A percentile compares a stretch with the other conserved stretches of the same genome.
Conservation (phyloP, 1,140 invertebrate genomes). For the Euschistus heros region DNA sequence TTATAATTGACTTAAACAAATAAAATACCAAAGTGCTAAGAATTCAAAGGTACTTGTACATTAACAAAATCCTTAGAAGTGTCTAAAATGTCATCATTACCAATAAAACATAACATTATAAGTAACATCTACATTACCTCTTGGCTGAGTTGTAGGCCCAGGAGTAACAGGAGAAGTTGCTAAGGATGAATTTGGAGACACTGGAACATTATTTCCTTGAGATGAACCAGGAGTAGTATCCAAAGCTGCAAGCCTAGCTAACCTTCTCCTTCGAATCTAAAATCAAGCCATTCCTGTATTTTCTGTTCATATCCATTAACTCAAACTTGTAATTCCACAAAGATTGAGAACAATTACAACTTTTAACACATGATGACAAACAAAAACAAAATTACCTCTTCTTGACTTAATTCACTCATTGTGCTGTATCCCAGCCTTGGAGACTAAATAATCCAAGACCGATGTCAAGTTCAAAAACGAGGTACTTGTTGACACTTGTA, state of each 20-base stretch:
- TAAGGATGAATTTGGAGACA: constrained; percentile 32
- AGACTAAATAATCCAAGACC: constrained; percentile 3
- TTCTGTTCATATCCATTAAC: not conserved
- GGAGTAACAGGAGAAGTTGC: constrained; percentile 28
- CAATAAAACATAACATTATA: too few species aligned
- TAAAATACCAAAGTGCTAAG: too few species aligned
- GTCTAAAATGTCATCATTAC: too few species aligned
- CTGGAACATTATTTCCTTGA: constrained; percentile 31
- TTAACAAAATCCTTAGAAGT: too few species aligned
- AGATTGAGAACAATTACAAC: constrained; percentile 11
- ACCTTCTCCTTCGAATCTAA: constrained; percentile 54
- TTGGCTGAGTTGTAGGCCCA: constrained; percentile 24
- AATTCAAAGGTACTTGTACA: too few species aligned
- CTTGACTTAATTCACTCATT: constrained; percentile 63
- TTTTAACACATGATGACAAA: not conserved
- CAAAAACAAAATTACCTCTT: constrained; percentile 48
- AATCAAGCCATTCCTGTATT: constrained; percentile 27
- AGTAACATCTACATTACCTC: constrained; percentile 2
- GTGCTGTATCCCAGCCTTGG: not conserved
- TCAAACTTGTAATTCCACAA: not conserved
- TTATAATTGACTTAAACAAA: too few species aligned
- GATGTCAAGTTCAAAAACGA: not conserved
- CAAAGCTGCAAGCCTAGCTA: constrained; percentile 49
- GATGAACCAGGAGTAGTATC: constrained; percentile 35
- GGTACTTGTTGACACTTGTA: not conserved